Percentiles rank a stretch among this genome's conserved stretches.
Evolutionary conservation across 2,888 invertebrate genomes (phyloP).

Genomic region (Sarcophaga carnaria): DNA sequence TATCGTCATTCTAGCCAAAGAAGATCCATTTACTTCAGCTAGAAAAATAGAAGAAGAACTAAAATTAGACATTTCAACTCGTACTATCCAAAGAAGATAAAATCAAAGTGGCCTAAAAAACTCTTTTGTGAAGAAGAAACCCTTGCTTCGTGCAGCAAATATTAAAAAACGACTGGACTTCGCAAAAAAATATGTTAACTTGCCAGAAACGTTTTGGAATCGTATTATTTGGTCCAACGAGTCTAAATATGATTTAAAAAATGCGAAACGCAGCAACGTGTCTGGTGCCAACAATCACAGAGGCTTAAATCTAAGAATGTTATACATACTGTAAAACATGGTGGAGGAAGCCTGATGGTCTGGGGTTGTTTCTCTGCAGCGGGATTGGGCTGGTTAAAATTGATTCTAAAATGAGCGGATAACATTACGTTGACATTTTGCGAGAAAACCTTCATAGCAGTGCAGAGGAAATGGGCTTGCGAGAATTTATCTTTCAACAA

Average conservation of each 20-base stretch:
- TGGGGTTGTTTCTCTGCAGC: no score
- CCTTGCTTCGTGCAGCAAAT: slow-evolving; percentile 14
- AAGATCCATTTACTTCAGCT: slow-evolving; percentile 13
- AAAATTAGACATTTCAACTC: slow-evolving; percentile 11
- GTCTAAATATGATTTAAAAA: no score
- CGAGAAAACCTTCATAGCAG: neutral
- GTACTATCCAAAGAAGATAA: slow-evolving; percentile 16
- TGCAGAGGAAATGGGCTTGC: neutral
- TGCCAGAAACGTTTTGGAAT: no score
- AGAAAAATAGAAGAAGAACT: slow-evolving; percentile 6
- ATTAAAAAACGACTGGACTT: slow-evolving; percentile 21
- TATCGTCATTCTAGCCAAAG: slow-evolving; percentile 7
- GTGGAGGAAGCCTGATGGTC: no score
- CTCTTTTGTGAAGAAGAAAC: slow-evolving; percentile 18
- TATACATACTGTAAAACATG: no score
- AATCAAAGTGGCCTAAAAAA: slow-evolving; percentile 25
- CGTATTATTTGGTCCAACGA: no score
- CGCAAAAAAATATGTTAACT: slow-evolving; percentile 29
- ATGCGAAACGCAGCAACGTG: no score
- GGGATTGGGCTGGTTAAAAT: no score
- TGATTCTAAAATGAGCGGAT: neutral
- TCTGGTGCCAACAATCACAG: no score
- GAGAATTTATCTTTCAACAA: neutral
- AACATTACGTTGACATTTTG: slow-evolving; percentile 6
- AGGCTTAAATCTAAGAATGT: no score